These are phyloP conservation scores for Aspidapion aeneum DNA, from an alignment of 2,888 invertebrate species.

Conservation along the genomic window DNA sequence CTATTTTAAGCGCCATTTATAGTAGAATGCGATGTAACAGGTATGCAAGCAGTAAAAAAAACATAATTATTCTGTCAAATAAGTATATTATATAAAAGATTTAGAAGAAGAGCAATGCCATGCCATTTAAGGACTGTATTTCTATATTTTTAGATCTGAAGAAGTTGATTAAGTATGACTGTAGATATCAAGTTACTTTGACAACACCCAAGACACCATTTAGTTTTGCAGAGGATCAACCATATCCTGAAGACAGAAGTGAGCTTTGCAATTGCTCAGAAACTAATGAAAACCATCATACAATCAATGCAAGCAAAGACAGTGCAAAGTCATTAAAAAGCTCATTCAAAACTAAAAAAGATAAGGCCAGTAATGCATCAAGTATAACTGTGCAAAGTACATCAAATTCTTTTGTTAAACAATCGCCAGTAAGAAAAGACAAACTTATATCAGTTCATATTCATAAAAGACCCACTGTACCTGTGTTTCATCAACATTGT, in stretches of 20 bases:
- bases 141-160: constrained; percentile 58
- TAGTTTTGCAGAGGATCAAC: constrained; percentile 24
- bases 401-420: background rate
- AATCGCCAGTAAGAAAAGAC: constrained; percentile 29
- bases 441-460: constrained; percentile 38
- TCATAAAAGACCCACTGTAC: constrained; percentile 10
- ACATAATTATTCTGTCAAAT: too few relatives aligned
- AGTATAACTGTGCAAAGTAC: background rate
- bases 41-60: too few relatives aligned
- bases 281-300: background rate
- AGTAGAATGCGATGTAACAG: too few relatives aligned
- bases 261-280: constrained; percentile 12
- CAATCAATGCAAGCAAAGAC: constrained; percentile 4
- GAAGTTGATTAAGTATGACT: constrained; percentile 61
- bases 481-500: constrained; percentile 25
- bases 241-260: constrained; percentile 24
- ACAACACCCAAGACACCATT: constrained; percentile 13
- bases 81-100: too few relatives aligned
- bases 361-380: background rate
- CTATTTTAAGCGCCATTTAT: too few relatives aligned
- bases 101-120: too few relatives aligned
- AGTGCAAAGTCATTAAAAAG: constrained; percentile 7
- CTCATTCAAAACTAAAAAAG: constrained; percentile 9
- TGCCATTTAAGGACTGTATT: too few relatives aligned
- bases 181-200: too few relatives aligned